Percentiles rank a stretch among this genome's conserved stretches.
Conservation (phyloP, 2,113 vertebrate genomes). For the Dicerorhinus sumatrensis region DNA sequence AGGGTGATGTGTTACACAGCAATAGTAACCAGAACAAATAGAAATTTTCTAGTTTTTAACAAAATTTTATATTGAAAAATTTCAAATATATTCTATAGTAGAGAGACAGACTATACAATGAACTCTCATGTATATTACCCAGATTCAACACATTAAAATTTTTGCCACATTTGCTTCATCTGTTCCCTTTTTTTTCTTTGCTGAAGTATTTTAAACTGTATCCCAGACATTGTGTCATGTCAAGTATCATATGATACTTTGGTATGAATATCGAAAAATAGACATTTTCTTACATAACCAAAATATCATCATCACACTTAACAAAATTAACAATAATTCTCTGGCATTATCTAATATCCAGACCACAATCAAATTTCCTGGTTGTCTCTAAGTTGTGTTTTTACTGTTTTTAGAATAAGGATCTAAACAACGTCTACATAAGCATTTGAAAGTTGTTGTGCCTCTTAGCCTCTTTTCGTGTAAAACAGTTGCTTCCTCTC, state of each 20-base stretch:
- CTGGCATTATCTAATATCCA: conserved; percentile 1
- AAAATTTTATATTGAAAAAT: background rate
- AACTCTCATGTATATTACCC: background rate
- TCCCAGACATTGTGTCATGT: background rate
- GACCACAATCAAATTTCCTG: conserved; percentile 6
- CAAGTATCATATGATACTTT: background rate
- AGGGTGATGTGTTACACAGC: background rate
- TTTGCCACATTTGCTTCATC: background rate
- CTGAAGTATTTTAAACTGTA: conserved; percentile 10
- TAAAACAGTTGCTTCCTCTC: background rate
- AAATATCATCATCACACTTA: background rate
- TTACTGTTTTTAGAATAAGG: background rate
- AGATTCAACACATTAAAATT: background rate
- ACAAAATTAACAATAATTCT: conserved; percentile 43
- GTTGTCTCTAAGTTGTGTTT: background rate
- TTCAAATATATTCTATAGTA: background rate
- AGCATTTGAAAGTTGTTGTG: background rate
- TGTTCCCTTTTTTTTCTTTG: background rate
- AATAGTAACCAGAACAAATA: background rate
- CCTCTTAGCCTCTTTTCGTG: background rate
- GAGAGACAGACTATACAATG: background rate
- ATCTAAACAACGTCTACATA: background rate
- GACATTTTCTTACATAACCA: background rate
- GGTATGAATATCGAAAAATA: conserved; percentile 11
- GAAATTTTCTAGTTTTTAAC: background rate